Evolutionary conservation across 2,113 vertebrate genomes (phyloP).

Genomic region (Apeltes quadracus): DNA sequence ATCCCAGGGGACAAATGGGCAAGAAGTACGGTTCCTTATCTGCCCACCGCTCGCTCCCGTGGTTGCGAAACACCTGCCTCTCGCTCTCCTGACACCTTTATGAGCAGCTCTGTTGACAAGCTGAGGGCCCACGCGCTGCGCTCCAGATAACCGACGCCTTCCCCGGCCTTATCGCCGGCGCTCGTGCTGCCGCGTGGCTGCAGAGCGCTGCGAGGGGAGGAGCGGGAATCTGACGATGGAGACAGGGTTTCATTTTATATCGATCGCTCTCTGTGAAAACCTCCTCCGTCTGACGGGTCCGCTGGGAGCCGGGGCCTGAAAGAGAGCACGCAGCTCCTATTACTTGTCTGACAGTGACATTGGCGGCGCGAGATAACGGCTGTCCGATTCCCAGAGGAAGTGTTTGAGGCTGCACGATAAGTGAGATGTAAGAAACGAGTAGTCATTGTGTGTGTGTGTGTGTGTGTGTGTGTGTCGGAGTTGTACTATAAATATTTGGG

Average conservation of each 20-base stretch:
- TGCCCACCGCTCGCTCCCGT: slow-evolving; percentile 13
- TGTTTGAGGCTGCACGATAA: slow-evolving; percentile 69
- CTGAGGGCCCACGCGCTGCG: slow-evolving; percentile 31
- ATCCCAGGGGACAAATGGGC: background rate
- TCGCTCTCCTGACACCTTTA: slow-evolving; percentile 41
- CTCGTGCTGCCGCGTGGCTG: slow-evolving; percentile 29
- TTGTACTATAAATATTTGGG: slow-evolving; percentile 34
- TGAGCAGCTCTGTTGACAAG: slow-evolving; percentile 32
- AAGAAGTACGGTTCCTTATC: slow-evolving; percentile 11
- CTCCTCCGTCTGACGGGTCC: slow-evolving; percentile 64
- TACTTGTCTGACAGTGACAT: slow-evolving; percentile 70
- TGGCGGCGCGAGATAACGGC: slow-evolving; percentile 74
- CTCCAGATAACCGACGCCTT: slow-evolving; percentile 51
- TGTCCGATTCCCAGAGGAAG: slow-evolving; percentile 69
- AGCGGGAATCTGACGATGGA: slow-evolving; percentile 61
- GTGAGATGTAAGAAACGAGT: slow-evolving; percentile 52
- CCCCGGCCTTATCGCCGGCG: slow-evolving; percentile 24
- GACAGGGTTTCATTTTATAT: slow-evolving; percentile 66
- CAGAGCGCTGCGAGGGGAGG: slow-evolving; percentile 26
- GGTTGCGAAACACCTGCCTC: slow-evolving; percentile 52
- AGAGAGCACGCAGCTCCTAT: slow-evolving; percentile 63
- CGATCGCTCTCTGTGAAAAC: slow-evolving; percentile 66
- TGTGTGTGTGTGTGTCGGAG: slow-evolving; percentile 8
- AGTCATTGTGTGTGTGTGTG: slow-evolving; percentile 16
- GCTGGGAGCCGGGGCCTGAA: slow-evolving; percentile 5